phyloP scores from a whole-genome alignment of 2,888 invertebrate species.

The Timema cristinae region DNA sequence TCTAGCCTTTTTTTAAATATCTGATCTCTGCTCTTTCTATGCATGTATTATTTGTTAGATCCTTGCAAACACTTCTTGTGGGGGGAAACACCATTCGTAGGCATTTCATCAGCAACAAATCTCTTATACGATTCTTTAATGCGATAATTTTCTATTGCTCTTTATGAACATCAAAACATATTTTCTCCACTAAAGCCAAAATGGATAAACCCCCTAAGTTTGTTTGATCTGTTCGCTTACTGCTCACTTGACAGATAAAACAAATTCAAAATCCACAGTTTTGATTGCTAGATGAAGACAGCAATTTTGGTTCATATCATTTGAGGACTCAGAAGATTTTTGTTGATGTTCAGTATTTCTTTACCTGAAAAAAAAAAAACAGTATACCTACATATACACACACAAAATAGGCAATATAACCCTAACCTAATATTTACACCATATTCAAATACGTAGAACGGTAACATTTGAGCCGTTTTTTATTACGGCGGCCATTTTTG shows the following conservation, averaged over 20 bases:
- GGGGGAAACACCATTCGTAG: background rate
- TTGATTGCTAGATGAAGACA: background rate
- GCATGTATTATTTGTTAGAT: background rate
- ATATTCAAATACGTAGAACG: too few species aligned
- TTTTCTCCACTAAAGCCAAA: constrained; percentile 9
- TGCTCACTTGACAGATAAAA: background rate
- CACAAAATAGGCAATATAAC: background rate
- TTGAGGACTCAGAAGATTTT: background rate
- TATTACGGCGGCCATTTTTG: background rate
- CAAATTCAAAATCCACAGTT: background rate
- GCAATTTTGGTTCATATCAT: background rate
- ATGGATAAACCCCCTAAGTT: background rate
- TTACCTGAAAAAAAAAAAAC: background rate
- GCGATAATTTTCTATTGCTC: background rate
- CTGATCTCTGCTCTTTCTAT: background rate
- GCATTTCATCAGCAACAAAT: background rate
- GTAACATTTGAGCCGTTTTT: background rate
- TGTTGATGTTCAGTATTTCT: too few species aligned
- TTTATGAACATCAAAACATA: constrained; percentile 1
- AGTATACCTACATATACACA: background rate
- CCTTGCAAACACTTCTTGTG: background rate
- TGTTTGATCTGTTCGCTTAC: background rate
- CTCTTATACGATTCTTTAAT: constrained; percentile 4
- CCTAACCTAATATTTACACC: background rate
- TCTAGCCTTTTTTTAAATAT: background rate